These are phyloP conservation scores for Halictus quadricinctus DNA, from an alignment of 2,888 invertebrate species.

Conservation along the genomic window DNA sequence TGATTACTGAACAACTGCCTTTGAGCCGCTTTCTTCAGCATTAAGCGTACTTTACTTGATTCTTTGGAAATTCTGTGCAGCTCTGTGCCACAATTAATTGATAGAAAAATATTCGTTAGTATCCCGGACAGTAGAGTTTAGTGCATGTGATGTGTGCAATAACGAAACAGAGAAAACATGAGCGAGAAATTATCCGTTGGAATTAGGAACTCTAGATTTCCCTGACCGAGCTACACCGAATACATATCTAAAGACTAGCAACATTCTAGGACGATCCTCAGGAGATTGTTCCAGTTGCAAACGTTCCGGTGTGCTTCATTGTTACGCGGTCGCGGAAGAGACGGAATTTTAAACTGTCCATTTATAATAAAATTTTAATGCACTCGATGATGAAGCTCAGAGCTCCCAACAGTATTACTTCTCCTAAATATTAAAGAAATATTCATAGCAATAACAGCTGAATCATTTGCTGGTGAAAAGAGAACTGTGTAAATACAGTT, in stretches of 20 bases:
- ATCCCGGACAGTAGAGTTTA: background rate
- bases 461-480: too few relatives aligned
- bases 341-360: background rate
- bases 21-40: background rate
- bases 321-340: background rate
- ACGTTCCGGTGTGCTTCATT: background rate
- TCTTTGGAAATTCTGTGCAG: background rate
- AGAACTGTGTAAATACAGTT: too few relatives aligned
- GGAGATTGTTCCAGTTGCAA: conserved; percentile 50
- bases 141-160: background rate
- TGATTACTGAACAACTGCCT: background rate
- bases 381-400: background rate
- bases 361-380: background rate
- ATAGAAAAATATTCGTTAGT: background rate
- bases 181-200: conserved; percentile 47
- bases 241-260: conserved; percentile 60
- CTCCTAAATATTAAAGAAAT: background rate
- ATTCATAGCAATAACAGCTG: background rate
- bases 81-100: background rate
- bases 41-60: background rate
- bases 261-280: conserved; percentile 29
- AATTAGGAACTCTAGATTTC: conserved; percentile 66
- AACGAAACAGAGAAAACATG: conserved; percentile 11
- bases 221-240: conserved; percentile 57
- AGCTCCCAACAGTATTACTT: background rate